Conservation (phyloP, 2,888 invertebrate genomes). For the Nesidiocoris tenuis region DNA sequence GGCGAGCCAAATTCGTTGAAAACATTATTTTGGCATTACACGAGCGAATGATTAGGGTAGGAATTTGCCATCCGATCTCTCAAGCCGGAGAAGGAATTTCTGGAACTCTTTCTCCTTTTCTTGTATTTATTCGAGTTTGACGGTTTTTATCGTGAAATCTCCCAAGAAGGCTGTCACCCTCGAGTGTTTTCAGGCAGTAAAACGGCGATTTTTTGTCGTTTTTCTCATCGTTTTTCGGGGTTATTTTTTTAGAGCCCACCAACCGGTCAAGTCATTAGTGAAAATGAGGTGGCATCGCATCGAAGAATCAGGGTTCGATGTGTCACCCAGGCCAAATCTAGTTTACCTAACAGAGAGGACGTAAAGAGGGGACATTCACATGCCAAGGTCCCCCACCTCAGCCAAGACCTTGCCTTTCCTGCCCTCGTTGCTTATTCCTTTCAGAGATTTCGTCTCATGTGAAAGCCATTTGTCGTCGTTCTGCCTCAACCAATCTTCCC, state of each 20-base stretch:
- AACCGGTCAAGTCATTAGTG: conserved; percentile 34
- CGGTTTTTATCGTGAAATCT: background rate
- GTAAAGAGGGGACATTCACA: background rate
- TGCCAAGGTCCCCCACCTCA: background rate
- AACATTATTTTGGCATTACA: background rate
- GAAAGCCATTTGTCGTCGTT: background rate
- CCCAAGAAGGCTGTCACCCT: background rate
- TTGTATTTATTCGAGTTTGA: background rate
- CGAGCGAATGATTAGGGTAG: background rate
- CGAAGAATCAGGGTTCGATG: conserved; percentile 26
- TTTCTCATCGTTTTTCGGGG: background rate
- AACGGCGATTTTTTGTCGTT: background rate
- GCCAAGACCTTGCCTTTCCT: background rate
- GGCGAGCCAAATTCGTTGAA: background rate
- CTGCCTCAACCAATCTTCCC: background rate
- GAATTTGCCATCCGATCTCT: background rate
- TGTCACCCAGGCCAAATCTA: background rate
- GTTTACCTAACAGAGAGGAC: background rate
- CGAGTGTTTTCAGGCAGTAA: background rate
- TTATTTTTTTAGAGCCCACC: background rate
- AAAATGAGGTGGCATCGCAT: conserved; percentile 42
- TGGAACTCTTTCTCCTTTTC: background rate
- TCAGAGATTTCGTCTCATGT: background rate
- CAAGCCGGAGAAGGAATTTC: background rate
- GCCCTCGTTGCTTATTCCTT: conserved; percentile 2